phyloP scores from a whole-genome alignment of 2,113 vertebrate species.

The Thunnus thynnus region DNA sequence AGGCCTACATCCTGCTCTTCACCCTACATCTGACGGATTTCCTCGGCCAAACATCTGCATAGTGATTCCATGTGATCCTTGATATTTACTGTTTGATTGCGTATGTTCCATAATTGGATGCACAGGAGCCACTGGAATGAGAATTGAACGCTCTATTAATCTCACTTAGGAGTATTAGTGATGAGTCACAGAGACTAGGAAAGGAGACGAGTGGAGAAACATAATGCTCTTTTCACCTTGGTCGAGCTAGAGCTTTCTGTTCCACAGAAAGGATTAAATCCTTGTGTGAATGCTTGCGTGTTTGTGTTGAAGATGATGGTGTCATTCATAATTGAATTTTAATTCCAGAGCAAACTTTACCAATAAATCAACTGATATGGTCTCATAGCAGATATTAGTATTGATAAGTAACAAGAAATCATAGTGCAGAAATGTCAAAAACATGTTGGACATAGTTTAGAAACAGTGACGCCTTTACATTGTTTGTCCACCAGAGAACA shows the following conservation, averaged over 20 bases:
- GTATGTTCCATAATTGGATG: constrained; percentile 48
- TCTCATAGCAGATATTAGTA: not conserved
- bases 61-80: constrained; percentile 42
- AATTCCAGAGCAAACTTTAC: not conserved
- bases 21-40: constrained; percentile 22
- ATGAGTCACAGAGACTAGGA: constrained; percentile 43
- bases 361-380: not conserved
- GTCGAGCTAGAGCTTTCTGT: constrained; percentile 8
- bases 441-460: not conserved
- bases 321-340: not conserved
- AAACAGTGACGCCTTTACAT: too few relatives aligned
- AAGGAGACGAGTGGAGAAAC: constrained; percentile 6
- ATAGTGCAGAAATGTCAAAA: not conserved
- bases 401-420: not conserved
- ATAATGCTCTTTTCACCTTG: constrained; percentile 45
- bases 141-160: constrained; percentile 62
- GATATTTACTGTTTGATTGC: constrained; percentile 53
- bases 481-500: not conserved
- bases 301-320: not conserved
- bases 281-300: not conserved
- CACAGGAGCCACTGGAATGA: constrained; percentile 50
- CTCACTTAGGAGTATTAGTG: constrained; percentile 53
- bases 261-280: not conserved
- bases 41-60: constrained; percentile 31
- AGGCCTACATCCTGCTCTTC: not conserved